Conservation (phyloP, 2,113 vertebrate species). For the Percina caprodes region DNA sequence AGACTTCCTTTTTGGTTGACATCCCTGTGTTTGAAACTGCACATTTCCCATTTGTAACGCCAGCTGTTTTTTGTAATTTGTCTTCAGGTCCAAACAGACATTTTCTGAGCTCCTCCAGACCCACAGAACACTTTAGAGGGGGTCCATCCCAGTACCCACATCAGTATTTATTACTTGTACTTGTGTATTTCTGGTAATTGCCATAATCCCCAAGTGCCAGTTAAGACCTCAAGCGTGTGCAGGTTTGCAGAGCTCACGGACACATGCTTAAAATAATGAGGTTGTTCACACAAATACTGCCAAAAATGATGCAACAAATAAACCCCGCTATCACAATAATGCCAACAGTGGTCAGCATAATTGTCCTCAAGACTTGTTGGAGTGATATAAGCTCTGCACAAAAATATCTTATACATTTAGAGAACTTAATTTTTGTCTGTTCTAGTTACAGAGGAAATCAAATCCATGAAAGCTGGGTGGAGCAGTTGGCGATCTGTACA, state of each 20-base stretch:
- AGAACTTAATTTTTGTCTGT: too few species aligned
- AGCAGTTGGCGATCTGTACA: too few species aligned
- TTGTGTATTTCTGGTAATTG: neutral
- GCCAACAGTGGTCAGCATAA: neutral
- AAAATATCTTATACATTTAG: too few species aligned
- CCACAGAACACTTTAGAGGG: neutral
- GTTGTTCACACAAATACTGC: neutral
- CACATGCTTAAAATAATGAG: conserved; percentile 1
- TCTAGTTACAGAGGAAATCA: too few species aligned
- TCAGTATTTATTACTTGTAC: too few species aligned
- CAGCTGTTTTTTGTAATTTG: neutral
- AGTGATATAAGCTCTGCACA: neutral
- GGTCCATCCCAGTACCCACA: neutral
- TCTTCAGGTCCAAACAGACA: neutral
- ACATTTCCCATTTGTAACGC: neutral
- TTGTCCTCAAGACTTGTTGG: neutral
- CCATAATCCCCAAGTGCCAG: neutral
- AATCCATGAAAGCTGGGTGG: too few species aligned
- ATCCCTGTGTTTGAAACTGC: neutral
- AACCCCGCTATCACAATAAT: neutral
- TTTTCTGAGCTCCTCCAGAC: neutral
- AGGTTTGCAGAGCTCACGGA: neutral
- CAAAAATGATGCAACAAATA: neutral
- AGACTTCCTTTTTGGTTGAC: neutral
- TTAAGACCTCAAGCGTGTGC: neutral